Base-by-base conservation (phyloP, 1,140 invertebrate species). In the Trichoplusia ni region DNA sequence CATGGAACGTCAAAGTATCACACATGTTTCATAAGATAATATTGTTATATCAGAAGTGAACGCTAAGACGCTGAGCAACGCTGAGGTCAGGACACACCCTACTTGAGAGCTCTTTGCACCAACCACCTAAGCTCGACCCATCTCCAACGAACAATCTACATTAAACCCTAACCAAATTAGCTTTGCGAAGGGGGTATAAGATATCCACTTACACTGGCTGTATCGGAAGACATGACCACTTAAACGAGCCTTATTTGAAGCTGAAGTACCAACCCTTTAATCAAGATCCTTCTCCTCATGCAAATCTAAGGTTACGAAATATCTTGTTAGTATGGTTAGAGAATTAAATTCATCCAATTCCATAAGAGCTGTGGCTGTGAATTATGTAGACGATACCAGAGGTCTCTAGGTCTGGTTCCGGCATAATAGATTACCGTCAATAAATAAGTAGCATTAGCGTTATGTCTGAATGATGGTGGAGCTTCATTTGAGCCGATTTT, bases 371-470 rank as follows among this genome's bases (percentile, higher is more conserved):
- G 13, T 60, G 29, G 44, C 35, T 65, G 63, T 38, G n/a, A 46
- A 29, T 56, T 33, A 35, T 38, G 38, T 61, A 38, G 31, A 27
- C 47, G 13, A 16, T 31, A 44, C 29, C 13, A 67, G 60, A 54
- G 69, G 11, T 73, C 70, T 42, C 14, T 13, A 16, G 11, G 8
- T 4, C 14, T 73, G 75, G 77, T 75, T 56, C 33, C 44, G 38
- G 60, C 47, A 64, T 76, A 78, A 82, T 75, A 68, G 77, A 82
- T 82, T 76, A 79, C 67, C 70, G 66, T 79, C 75, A 79, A 82
- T 82, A 82, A 82, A 82, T 82, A 79, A 82, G 75, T 71, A 76
- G 71, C 67, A 79, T 81, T 71, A 72, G 68, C 60, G 70, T 79
- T 76, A 76, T 71, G 68, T 71, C 63, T 74, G 73, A 74, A 71